Evolutionary conservation across 2,888 invertebrate genomes (phyloP).

Genomic region (Conistra vaccinii): DNA sequence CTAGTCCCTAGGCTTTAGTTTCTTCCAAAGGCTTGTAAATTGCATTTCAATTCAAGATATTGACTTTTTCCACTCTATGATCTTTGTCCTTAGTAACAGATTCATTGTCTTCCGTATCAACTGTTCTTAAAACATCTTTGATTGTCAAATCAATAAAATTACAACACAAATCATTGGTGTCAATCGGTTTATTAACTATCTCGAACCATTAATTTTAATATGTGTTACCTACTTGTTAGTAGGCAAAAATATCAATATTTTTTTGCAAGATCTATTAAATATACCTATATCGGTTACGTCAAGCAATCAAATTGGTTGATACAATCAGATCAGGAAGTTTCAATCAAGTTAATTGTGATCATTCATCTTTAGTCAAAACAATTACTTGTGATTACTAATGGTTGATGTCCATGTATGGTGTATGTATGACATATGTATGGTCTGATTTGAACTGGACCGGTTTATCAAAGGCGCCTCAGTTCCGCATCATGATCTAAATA

Average conservation of each 20-base stretch:
- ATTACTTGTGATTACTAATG: constrained; percentile 76
- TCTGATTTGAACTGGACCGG: constrained; percentile 70
- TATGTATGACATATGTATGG: constrained; percentile 51
- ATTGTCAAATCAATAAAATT: constrained; percentile 37
- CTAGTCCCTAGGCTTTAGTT: not conserved
- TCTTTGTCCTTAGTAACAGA: not conserved
- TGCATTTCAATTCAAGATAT: not conserved
- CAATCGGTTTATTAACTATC: constrained; percentile 29
- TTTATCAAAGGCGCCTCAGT: constrained; percentile 72
- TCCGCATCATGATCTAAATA: constrained; percentile 76
- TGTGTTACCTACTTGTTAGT: constrained; percentile 38
- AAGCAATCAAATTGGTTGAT: constrained; percentile 52
- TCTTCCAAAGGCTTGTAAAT: not conserved
- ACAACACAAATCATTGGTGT: constrained; percentile 31
- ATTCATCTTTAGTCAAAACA: constrained; percentile 76
- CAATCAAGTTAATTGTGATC: constrained; percentile 69
- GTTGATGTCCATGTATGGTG: constrained; percentile 72
- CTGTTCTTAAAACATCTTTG: constrained; percentile 28
- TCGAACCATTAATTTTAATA: constrained; percentile 23
- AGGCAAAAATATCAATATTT: constrained; percentile 13
- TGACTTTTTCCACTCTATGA: not conserved
- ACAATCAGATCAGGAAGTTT: constrained; percentile 75
- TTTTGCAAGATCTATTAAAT: constrained; percentile 27
- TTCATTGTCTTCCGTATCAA: constrained; percentile 18
- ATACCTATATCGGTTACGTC: constrained; percentile 39